These are phyloP conservation scores for Cephus sareptanus DNA, from an alignment of 2,888 invertebrate genomes.

Conservation along the genomic window DNA sequence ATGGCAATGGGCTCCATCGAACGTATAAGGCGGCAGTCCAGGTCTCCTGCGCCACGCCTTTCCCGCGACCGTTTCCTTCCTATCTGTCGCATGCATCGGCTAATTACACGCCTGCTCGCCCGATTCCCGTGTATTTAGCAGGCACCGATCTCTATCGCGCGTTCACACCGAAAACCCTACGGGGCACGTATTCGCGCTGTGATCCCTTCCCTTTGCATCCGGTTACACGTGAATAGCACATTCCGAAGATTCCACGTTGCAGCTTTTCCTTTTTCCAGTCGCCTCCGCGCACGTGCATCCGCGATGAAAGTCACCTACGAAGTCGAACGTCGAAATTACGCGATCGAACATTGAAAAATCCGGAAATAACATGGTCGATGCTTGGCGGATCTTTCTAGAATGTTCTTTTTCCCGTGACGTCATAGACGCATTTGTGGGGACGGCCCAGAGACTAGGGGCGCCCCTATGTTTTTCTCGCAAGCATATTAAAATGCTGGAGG, in stretches of 20 bases:
- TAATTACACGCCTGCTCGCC: conserved; percentile 5
- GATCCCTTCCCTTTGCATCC: not conserved
- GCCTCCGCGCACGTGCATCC: too few relatives aligned
- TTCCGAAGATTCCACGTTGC: not conserved
- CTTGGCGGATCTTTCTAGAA: conserved; percentile 8
- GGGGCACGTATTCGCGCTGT: not conserved
- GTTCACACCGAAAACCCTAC: conserved; percentile 8
- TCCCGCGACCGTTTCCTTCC: not conserved
- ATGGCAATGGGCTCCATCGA: not conserved
- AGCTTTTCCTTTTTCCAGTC: not conserved
- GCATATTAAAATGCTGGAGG: conserved; percentile 27
- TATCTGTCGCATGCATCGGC: conserved; percentile 19
- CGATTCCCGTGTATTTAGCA: not conserved
- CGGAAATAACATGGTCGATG: too few relatives aligned
- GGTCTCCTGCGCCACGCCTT: not conserved
- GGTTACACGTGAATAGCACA: not conserved
- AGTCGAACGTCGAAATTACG: conserved; percentile 20
- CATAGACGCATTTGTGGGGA: conserved; percentile 17
- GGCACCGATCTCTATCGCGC: not conserved
- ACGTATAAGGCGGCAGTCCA: not conserved
- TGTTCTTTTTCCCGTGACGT: conserved; percentile 19
- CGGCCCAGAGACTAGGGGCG: conserved; percentile 34
- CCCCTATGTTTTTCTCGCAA: conserved; percentile 45
- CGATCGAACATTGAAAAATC: conserved; percentile 6
- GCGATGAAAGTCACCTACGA: conserved; percentile 11